Conservation (phyloP, 2,113 vertebrate genomes). For the Seriola aureovittata region DNA sequence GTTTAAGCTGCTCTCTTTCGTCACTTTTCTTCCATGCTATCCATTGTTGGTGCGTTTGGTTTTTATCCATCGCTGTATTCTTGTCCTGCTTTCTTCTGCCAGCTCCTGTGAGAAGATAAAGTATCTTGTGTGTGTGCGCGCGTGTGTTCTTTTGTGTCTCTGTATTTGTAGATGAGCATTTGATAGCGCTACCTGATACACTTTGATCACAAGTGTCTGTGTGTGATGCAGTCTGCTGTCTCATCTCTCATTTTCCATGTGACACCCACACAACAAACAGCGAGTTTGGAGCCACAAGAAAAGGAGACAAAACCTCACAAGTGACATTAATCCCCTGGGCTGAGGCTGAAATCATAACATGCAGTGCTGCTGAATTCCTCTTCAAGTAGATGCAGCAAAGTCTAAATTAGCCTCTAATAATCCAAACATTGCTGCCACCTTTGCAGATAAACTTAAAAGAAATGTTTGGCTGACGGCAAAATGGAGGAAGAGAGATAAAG, state of each 20-base stretch:
- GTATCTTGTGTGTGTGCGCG: background rate
- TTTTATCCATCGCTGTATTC: slow-evolving; percentile 38
- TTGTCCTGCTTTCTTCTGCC: slow-evolving; percentile 41
- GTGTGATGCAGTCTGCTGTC: slow-evolving; percentile 3
- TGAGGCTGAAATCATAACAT: slow-evolving; percentile 24
- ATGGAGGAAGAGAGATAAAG: slow-evolving; percentile 38
- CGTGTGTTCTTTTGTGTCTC: slow-evolving; percentile 8
- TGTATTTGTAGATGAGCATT: background rate
- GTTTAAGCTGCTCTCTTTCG: slow-evolving; percentile 62
- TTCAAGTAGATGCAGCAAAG: slow-evolving; percentile 31
- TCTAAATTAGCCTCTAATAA: slow-evolving; percentile 48
- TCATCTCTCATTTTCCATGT: slow-evolving; percentile 19
- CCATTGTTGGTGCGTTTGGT: slow-evolving; percentile 32
- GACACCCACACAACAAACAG: slow-evolving; percentile 30
- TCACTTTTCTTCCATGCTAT: slow-evolving; percentile 38
- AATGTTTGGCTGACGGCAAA: slow-evolving; percentile 37
- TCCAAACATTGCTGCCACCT: slow-evolving; percentile 37
- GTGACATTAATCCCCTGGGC: slow-evolving; percentile 43
- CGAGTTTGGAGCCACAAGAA: slow-evolving; percentile 7
- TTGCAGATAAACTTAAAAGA: slow-evolving; percentile 46
- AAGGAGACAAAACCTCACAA: slow-evolving; percentile 29
- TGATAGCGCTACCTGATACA: background rate
- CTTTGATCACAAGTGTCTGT: background rate
- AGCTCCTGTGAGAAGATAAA: slow-evolving; percentile 37
- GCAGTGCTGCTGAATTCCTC: slow-evolving; percentile 19